Conservation (phyloP, 2,888 invertebrate genomes). For the Apoda limacodes region DNA sequence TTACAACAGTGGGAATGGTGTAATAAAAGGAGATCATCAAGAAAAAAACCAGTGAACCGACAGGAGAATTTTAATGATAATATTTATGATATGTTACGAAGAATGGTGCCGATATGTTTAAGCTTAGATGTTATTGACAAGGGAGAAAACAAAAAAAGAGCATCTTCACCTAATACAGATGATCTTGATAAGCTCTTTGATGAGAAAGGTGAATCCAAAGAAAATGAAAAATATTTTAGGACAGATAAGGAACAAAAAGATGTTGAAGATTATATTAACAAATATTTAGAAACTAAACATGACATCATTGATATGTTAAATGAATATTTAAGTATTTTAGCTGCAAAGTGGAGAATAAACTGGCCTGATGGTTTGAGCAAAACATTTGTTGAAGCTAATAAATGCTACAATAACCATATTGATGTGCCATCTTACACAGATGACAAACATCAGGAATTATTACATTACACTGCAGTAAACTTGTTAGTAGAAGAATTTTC, state of each 20-base stretch:
- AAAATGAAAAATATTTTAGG: slow-evolving; percentile 71
- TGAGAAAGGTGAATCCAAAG: slow-evolving; percentile 41
- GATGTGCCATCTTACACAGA: slow-evolving; percentile 49
- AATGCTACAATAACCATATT: slow-evolving; percentile 59
- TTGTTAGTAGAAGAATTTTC: slow-evolving; percentile 51
- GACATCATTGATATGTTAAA: slow-evolving; percentile 73
- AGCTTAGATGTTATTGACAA: slow-evolving; percentile 52
- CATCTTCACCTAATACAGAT: slow-evolving; percentile 73
- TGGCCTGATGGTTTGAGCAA: slow-evolving; percentile 74
- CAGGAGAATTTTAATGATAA: slow-evolving; percentile 72
- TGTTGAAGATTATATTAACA: slow-evolving; percentile 72
- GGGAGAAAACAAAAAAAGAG: slow-evolving; percentile 50
- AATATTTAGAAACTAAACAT: slow-evolving; percentile 65
- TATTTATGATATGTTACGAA: slow-evolving; percentile 75
- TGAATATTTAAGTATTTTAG: slow-evolving; percentile 68
- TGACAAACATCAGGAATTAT: slow-evolving; percentile 39
- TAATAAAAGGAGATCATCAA: slow-evolving; percentile 63
- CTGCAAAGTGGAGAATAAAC: slow-evolving; percentile 71
- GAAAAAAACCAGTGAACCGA: slow-evolving; percentile 63
- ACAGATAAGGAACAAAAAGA: slow-evolving; percentile 73
- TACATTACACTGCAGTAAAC: slow-evolving; percentile 46
- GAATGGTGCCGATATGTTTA: slow-evolving; percentile 73
- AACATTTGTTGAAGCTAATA: slow-evolving; percentile 72
- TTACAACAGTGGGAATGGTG: slow-evolving; percentile 86
- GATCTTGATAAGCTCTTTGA: slow-evolving; percentile 73